These are phyloP conservation scores for Actinemys pallida DNA, from an alignment of 2,113 vertebrate genomes.

Conservation along the genomic window DNA sequence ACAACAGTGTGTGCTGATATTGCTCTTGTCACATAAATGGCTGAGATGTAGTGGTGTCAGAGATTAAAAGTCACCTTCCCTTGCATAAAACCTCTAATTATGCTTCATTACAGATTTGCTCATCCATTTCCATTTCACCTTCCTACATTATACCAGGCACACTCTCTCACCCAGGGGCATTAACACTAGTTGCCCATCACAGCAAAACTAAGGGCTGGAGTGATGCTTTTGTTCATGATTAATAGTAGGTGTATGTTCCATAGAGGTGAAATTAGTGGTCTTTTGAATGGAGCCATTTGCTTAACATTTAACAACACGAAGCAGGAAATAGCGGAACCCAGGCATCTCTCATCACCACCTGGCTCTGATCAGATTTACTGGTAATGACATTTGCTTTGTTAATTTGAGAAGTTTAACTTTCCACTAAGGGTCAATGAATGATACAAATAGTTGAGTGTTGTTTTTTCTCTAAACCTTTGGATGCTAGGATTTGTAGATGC, in stretches of 20 bases:
- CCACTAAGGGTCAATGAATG: background rate
- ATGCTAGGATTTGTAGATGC: background rate
- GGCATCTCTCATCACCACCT: background rate
- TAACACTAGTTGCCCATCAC: background rate
- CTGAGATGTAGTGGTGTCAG: background rate
- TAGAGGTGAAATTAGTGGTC: background rate
- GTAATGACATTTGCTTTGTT: background rate
- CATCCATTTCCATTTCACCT: background rate
- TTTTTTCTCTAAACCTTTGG: background rate
- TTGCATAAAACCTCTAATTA: background rate
- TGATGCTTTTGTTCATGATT: conserved; percentile 61
- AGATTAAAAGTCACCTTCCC: background rate
- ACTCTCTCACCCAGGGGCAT: background rate
- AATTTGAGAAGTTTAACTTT: background rate
- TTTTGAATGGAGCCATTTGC: background rate
- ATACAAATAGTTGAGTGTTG: background rate
- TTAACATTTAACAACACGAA: background rate
- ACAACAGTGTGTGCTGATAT: conserved; percentile 27
- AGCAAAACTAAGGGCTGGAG: conserved; percentile 30
- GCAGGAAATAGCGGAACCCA: background rate
- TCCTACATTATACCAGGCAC: conserved; percentile 44
- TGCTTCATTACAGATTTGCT: conserved; percentile 17
- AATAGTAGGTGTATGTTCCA: conserved; percentile 6
- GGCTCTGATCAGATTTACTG: background rate
- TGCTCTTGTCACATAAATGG: conserved; percentile 47